Percentiles rank a stretch among this genome's conserved stretches.
phyloP scores from a whole-genome alignment of 2,113 vertebrate genomes.

The Onychorhynchus coronatus region DNA sequence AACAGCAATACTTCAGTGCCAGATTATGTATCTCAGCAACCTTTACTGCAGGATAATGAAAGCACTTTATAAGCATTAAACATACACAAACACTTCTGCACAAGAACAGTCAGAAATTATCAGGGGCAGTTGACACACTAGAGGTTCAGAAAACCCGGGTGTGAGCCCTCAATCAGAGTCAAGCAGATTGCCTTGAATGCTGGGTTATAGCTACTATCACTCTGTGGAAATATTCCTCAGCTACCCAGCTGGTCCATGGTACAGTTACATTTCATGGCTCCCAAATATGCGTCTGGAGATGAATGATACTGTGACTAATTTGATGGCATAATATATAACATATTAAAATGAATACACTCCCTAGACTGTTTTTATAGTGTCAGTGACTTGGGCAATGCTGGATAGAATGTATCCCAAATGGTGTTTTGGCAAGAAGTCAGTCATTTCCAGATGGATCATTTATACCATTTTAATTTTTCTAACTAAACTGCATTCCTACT shows the following conservation, averaged over 20 bases:
- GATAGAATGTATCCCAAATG: constrained; percentile 35
- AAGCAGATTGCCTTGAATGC: neutral
- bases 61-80: neutral
- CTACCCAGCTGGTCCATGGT: neutral
- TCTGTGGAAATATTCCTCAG: neutral
- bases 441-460: constrained; percentile 44
- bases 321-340: constrained; percentile 25
- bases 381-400: constrained; percentile 13
- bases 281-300: constrained; percentile 13
- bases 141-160: neutral
- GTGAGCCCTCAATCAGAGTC: fast-evolving
- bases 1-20: neutral
- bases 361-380: neutral
- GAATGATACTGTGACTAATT: constrained; percentile 31
- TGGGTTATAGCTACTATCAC: neutral
- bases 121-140: neutral
- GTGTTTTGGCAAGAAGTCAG: constrained; percentile 8
- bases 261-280: neutral
- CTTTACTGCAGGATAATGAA: neutral
- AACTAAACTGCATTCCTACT: neutral
- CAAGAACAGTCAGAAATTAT: neutral
- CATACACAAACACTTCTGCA: neutral
- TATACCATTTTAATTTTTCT: constrained; percentile 10
- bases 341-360: constrained; percentile 17
- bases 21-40: neutral